Evolutionary conservation across 2,113 vertebrate genomes (phyloP).

Genomic region (Calonectris borealis): DNA sequence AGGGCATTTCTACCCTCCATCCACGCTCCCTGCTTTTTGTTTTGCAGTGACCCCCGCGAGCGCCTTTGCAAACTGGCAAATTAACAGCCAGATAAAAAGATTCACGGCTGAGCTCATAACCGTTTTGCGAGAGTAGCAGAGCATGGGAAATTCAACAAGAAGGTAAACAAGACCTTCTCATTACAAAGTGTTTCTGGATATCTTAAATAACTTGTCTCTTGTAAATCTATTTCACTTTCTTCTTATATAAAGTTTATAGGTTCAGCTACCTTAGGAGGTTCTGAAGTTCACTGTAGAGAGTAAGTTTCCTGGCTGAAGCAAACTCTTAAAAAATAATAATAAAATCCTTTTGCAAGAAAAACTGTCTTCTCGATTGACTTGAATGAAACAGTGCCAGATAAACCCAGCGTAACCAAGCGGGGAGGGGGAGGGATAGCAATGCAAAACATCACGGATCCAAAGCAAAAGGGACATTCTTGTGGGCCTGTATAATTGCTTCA

Average conservation of each 20-base stretch:
- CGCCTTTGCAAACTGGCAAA: neutral
- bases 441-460: accelerated
- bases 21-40: neutral
- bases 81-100: neutral
- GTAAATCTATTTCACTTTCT: conserved; percentile 13
- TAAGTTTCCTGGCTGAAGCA: neutral
- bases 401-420: neutral
- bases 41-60: accelerated
- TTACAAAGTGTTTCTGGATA: neutral
- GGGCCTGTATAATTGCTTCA: neutral
- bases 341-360: neutral
- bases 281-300: neutral
- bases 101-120: neutral
- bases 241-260: conserved; percentile 24
- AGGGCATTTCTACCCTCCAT: neutral
- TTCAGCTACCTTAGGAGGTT: neutral
- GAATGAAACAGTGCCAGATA: neutral
- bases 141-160: neutral
- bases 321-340: neutral
- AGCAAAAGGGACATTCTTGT: neutral
- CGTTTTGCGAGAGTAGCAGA: neutral
- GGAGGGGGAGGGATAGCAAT: neutral
- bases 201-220: neutral
- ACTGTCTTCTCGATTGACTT: neutral
- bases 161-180: neutral